Evolutionary conservation across 2,888 invertebrate genomes (phyloP).

Genomic region (Zelleria hepariella): DNA sequence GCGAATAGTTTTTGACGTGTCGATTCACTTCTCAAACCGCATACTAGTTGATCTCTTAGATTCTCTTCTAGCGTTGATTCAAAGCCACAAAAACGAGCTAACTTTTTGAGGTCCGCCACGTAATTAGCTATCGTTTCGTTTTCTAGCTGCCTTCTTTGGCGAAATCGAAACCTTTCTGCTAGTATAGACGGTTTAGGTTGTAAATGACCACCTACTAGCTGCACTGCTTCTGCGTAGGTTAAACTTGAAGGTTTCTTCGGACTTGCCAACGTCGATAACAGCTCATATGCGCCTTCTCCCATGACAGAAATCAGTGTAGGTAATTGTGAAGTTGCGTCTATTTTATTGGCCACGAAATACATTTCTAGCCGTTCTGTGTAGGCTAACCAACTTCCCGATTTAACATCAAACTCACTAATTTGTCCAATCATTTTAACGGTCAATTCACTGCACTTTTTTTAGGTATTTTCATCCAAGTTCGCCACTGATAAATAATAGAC

Average conservation of each 20-base stretch:
- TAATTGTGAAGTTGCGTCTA: slow-evolving; percentile 1
- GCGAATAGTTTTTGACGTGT: too few species aligned
- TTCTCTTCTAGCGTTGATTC: neutral
- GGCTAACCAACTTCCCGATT: slow-evolving; percentile 7
- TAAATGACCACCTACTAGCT: neutral
- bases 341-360: slow-evolving; percentile 9
- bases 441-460: neutral
- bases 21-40: too few species aligned
- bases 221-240: neutral
- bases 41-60: too few species aligned
- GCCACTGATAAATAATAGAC: neutral
- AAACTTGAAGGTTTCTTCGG: slow-evolving; percentile 1
- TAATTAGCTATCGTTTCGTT: neutral
- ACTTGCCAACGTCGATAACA: slow-evolving; percentile 8
- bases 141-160: neutral
- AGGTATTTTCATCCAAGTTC: neutral
- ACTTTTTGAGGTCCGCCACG: neutral
- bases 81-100: neutral
- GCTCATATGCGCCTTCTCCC: slow-evolving; percentile 8
- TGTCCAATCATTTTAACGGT: neutral
- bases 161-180: neutral
- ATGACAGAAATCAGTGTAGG: slow-evolving; percentile 11
- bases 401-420: slow-evolving; percentile 9
- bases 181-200: slow-evolving; percentile 1
- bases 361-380: slow-evolving; percentile 10